Conservation (phyloP, 2,888 invertebrate species). For the Anaspis maculata region DNA sequence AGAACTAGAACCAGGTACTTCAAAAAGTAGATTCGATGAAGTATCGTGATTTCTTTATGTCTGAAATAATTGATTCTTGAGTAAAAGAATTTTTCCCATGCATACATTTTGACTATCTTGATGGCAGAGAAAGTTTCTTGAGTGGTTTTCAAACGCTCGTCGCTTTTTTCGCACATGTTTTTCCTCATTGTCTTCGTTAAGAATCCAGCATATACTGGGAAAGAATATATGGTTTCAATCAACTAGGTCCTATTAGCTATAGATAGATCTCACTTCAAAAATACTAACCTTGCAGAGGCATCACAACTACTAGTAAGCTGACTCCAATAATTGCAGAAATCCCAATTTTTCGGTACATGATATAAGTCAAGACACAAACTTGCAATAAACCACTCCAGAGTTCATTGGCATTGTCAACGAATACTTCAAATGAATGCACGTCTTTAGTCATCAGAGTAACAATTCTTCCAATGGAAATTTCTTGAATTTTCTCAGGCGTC, state of each 20-base stretch:
- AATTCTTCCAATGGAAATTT: constrained; percentile 61
- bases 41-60: constrained; percentile 34
- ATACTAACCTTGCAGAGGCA: constrained; percentile 42
- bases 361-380: constrained; percentile 67
- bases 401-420: constrained; percentile 80
- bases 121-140: constrained; percentile 29
- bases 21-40: neutral
- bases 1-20: constrained; percentile 4
- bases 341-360: constrained; percentile 57
- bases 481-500: constrained; percentile 50
- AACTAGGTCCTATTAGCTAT: constrained; percentile 40
- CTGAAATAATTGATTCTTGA: constrained; percentile 39
- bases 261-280: too few species aligned
- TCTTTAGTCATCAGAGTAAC: constrained; percentile 91
- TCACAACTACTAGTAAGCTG: constrained; percentile 41
- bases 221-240: constrained; percentile 28
- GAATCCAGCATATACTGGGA: constrained; percentile 26
- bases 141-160: constrained; percentile 25
- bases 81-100: constrained; percentile 40
- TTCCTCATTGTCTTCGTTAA: constrained; percentile 20
- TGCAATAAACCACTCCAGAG: constrained; percentile 86
- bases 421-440: constrained; percentile 81
- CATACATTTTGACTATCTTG: constrained; percentile 32
- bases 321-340: constrained; percentile 47
- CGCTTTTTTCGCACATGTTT: constrained; percentile 28